Conservation (phyloP, 2,888 invertebrate species). For the Brachynemurus nebulosus region DNA sequence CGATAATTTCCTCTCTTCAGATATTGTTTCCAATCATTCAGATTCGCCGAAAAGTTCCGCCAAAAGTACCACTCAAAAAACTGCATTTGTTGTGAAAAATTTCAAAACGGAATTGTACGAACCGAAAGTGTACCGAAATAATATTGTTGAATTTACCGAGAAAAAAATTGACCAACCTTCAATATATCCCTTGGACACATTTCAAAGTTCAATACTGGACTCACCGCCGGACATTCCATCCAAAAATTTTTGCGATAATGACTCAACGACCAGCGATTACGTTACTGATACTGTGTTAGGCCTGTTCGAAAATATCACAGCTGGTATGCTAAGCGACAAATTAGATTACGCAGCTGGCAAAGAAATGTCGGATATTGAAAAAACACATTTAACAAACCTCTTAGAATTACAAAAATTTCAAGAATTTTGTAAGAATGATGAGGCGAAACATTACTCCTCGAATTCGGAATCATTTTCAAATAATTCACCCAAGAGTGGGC, state of each 20-base stretch:
- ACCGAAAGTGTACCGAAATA: conserved; percentile 9
- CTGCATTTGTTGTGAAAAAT: conserved; percentile 9
- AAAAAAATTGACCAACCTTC: conserved; percentile 4
- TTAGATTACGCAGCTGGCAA: background rate
- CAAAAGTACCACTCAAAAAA: background rate
- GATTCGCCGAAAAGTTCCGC: conserved; percentile 28
- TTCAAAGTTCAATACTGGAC: background rate
- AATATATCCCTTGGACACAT: background rate
- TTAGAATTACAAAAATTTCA: conserved; percentile 21
- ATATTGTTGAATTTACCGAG: conserved; percentile 6
- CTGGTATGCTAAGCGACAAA: background rate
- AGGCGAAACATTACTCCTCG: conserved; percentile 23
- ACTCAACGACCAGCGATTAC: conserved; percentile 13
- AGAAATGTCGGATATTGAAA: background rate
- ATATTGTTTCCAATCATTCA: conserved; percentile 31
- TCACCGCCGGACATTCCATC: background rate
- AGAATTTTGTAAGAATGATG: conserved; percentile 20
- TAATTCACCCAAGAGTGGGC: conserved; percentile 27
- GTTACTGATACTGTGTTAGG: conserved; percentile 13
- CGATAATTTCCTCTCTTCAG: conserved; percentile 31
- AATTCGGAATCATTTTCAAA: conserved; percentile 28
- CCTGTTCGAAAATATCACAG: conserved; percentile 12
- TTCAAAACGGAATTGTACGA: conserved; percentile 10
- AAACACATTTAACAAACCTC: conserved; percentile 10
- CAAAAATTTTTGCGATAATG: conserved; percentile 8